Evolutionary conservation across 2,888 invertebrate species (phyloP), one percentile per base, ranked within the genome.

Genomic region (Branchellion lobata): DNA sequence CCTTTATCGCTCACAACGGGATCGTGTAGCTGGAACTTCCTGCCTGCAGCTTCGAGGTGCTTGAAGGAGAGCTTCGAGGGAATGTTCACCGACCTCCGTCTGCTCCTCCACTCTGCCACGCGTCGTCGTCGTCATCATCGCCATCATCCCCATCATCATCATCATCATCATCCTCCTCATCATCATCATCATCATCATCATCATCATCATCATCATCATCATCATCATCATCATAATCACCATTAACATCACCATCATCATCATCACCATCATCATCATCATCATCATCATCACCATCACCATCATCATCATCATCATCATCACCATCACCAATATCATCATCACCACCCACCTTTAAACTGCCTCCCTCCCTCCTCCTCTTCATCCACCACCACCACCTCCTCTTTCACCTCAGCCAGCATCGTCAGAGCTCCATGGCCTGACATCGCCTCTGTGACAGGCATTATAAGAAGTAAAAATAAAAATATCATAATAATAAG

Each of bases 261-360:
- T 74, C 74, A 51, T 51, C 74, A 74, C 47, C 79, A 79, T 71
- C 61, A 79, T 71, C 74, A 74, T 74, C 74, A 74, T 74, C 74
- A 74, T 74, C 74, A 74, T 74, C 74, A 74, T 47, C 47, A 74
- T 57, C 61, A n/a, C 24, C 61, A 57, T 57, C 61, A 57, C 21
- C 61, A 57, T 57, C 40, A 57, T 57, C n/a, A 57, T 57, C 61
- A 57, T 57, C 61, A 57, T 57, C 61, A 57, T 57, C 24, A 8
- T n/a, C 61, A 40, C 40, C 40, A 40, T 14, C 40, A 40, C 40
- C 40, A n/a, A n/a, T n/a, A 47, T n/a, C 61, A 57, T 57, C 61
- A 57, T 57, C 21, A 57, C n/a, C 61, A 47, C 47, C 11, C 47
- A 47, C 47, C 8, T 47, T 47, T n/a, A n/a, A n/a, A n/a, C n/a